Conservation (phyloP, 2,113 vertebrate genomes). For the Xiphophorus couchianus region DNA sequence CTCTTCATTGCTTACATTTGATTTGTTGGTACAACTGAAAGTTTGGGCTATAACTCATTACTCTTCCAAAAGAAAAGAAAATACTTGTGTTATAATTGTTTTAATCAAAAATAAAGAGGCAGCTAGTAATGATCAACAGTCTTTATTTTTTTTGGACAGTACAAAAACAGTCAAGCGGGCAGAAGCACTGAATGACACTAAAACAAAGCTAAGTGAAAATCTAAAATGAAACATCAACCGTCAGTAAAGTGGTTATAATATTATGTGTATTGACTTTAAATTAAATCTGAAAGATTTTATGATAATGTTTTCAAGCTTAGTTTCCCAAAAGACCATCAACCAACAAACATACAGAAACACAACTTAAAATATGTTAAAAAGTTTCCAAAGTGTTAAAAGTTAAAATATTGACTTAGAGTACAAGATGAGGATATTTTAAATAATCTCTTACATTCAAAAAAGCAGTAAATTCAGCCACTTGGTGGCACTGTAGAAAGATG, state of each 20-base stretch:
- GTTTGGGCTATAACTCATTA: neutral
- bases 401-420: neutral
- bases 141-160: constrained; percentile 35
- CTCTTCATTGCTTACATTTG: too few species aligned
- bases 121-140: constrained; percentile 1
- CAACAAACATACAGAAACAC: neutral
- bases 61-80: neutral
- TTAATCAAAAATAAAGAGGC: neutral
- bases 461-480: constrained; percentile 7
- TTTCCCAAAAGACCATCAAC: neutral
- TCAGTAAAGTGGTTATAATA: neutral
- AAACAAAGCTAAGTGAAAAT: neutral
- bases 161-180: constrained; percentile 17
- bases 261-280: neutral
- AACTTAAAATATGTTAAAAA: neutral
- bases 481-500: neutral
- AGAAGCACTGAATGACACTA: constrained; percentile 5
- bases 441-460: neutral
- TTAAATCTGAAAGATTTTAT: too few species aligned
- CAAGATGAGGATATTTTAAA: neutral
- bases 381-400: neutral
- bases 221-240: neutral
- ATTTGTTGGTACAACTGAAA: too few species aligned
- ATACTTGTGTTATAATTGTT: neutral
- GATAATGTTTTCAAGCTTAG: too few species aligned